Conservation (phyloP, 30 jellyfish, hydroid and myxozoan genomes). For the Aurelia sp. region DNA sequence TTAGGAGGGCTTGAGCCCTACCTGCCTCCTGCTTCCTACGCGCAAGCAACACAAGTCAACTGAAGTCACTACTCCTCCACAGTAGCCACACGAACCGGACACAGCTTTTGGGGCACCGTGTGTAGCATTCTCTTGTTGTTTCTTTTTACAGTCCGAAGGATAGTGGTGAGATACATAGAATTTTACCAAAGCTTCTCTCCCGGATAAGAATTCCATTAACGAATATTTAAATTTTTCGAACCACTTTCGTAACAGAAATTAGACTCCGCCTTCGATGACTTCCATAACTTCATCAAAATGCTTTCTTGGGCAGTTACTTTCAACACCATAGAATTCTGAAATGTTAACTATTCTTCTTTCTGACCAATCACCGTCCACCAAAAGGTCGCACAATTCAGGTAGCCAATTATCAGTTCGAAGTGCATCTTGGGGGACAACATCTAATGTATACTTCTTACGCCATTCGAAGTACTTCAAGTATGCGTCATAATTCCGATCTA, state of each 20-base stretch:
- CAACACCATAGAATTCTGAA: conserved; percentile 71
- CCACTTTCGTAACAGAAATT: not conserved
- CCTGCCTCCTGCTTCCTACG: too few species aligned
- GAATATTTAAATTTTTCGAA: too few species aligned
- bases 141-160: too few species aligned
- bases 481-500: conserved; percentile 14
- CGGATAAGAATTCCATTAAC: too few species aligned
- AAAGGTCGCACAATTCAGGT: conserved; percentile 62
- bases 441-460: conserved; percentile 46
- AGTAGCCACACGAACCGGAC: too few species aligned
- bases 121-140: too few species aligned
- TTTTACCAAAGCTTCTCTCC: too few species aligned
- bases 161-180: too few species aligned
- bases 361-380: conserved; percentile 47
- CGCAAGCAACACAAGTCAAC: too few species aligned
- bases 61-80: too few species aligned
- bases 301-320: conserved; percentile 58
- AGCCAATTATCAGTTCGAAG: conserved; percentile 71
- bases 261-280: conserved; percentile 8
- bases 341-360: conserved; percentile 40
- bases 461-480: conserved; percentile 64
- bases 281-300: not conserved
- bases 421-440: conserved; percentile 49
- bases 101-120: too few species aligned
- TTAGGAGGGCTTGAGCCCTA: too few species aligned